Percentiles rank a stretch among this genome's conserved stretches.
Evolutionary conservation across 2,888 invertebrate species (phyloP).

Genomic region (Seira musarum): DNA sequence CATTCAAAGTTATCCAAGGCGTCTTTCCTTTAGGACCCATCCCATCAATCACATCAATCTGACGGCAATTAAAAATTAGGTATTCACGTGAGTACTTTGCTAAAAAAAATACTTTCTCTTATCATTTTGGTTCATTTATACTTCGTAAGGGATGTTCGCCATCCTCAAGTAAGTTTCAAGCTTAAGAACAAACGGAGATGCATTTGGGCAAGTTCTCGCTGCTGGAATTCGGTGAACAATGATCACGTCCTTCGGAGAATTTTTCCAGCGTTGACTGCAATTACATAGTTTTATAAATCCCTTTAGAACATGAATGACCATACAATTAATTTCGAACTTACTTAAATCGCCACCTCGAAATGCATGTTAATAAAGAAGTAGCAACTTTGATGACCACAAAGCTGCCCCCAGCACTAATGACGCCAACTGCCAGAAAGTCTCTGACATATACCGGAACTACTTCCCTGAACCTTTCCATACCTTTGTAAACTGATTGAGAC

Average conservation of each 20-base stretch:
- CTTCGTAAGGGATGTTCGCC: slow-evolving; percentile 46
- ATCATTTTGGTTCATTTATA: too few species aligned
- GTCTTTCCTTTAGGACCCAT: slow-evolving; percentile 72
- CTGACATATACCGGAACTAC: slow-evolving; percentile 3
- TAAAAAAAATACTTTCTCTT: too few species aligned
- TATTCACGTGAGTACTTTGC: too few species aligned
- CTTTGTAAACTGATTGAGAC: too few species aligned
- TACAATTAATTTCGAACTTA: neutral
- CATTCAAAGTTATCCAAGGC: slow-evolving; percentile 72
- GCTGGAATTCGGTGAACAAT: slow-evolving; percentile 27
- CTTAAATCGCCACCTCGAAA: slow-evolving; percentile 21
- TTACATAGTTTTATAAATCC: neutral
- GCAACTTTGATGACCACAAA: slow-evolving; percentile 4
- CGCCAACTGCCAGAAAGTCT: slow-evolving; percentile 23
- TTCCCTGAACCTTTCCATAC: slow-evolving; percentile 22
- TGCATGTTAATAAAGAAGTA: slow-evolving; percentile 17
- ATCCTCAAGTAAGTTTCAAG: slow-evolving; percentile 50
- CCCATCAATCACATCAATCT: too few species aligned
- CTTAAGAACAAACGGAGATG: slow-evolving; percentile 44
- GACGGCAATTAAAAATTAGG: too few species aligned
- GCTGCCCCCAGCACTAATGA: slow-evolving; percentile 17
- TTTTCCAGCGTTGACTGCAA: slow-evolving; percentile 27
- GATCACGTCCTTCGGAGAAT: slow-evolving; percentile 47
- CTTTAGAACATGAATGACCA: neutral
- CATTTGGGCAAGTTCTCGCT: slow-evolving; percentile 43